Evolutionary conservation across 1,140 invertebrate species (phyloP), one percentile per base, ranked within the genome.

Genomic region (Acromyrmex heyeri): DNA sequence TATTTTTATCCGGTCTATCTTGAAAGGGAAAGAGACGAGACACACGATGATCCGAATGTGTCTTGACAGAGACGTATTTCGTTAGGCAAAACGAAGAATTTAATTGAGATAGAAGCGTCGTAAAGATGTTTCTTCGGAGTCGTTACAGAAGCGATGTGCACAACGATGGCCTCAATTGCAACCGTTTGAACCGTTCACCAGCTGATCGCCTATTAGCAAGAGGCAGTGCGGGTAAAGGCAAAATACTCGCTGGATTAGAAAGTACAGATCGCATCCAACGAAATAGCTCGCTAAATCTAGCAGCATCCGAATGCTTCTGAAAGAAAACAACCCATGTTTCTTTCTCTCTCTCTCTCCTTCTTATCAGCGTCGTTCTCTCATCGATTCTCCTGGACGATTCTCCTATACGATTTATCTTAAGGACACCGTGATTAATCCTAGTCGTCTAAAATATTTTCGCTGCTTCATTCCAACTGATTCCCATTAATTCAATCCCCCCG

Each of bases 111-210:
- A 27, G 53, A 44, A 73, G 55, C 50, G 24, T 18, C 10, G n/a
- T 12, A 30, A 24, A 64, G 48, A 65, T 38, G 44, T 44, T 78
- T 10, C 57, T 67, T 34, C 12, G 24, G n/a, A 73, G n/a, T 73
- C 57, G 59, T n/a, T 57, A 55, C 44, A 77, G 38, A 48, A 76
- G 59, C 50, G 59, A 67, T 55, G 55, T 10, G 59, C 16, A 50
- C 85, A 85, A 62, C 88, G 87, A 81, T 91, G 91, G 87, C 91
- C 91, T 88, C 83, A 81, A 90, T 91, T 81, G 70, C 64, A n/a
- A 70, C 21, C 53, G 78, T 88, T 87, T 86, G 73, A 83, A 65
- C 65, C 65, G 87, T 85, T 90, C 90, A 44, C 85, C 89, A 79
- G 65, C 85, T 88, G 89, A 90, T 89, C 86, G 82, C 50, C 62